Base-by-base conservation (phyloP, 2,888 invertebrate species). In the Pyralis farinalis region DNA sequence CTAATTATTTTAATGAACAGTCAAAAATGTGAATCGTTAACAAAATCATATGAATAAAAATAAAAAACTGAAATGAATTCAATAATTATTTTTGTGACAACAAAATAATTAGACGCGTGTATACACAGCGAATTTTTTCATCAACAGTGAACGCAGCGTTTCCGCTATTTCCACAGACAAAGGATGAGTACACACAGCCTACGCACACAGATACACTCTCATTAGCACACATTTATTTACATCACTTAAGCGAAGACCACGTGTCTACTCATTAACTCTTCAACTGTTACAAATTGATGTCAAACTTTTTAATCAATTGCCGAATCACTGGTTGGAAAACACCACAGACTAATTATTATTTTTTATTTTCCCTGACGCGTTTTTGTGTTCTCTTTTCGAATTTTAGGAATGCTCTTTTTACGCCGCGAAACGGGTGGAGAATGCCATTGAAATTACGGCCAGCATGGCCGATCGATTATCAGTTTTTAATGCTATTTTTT, bases 141-240 rank as follows among this genome's bases (percentile, higher is more conserved):
- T 56, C 53, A 51, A 58, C 75, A 75, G 72, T 75, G 46, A 70
- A 54, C 65, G 54, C 47, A 51, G 50, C 49, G 58, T 57, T 59
- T 64, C 59, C 25, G 7, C 4, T 58, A 55, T 49, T 53, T 53
- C 58, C 61, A 64, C 62, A 55, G 64, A 70, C 64, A 75, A 73
- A 71, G 72, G 65, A 71, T 66, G 43, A 50, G 71, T 67, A 59
- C 58, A 50, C 55, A 53, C 16, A 16, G 16, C 16, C 2, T 48
- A 71, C 72, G 58, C 84, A 82, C 87, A 86, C 86, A 71, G 28
- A 38, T 61, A 61, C 65, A 59, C 65, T 71, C 79, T 86, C 83
- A 86, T 85, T 88, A 86, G 74, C 69, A 56, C 58, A 39, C 39
- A 81, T 86, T 87, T 86, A 84, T 84, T 83, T 80, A 84, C 83